A percentile compares a stretch with the other conserved stretches of the same genome.
Conservation (phyloP, 2,888 invertebrate species). For the Acleris literana region DNA sequence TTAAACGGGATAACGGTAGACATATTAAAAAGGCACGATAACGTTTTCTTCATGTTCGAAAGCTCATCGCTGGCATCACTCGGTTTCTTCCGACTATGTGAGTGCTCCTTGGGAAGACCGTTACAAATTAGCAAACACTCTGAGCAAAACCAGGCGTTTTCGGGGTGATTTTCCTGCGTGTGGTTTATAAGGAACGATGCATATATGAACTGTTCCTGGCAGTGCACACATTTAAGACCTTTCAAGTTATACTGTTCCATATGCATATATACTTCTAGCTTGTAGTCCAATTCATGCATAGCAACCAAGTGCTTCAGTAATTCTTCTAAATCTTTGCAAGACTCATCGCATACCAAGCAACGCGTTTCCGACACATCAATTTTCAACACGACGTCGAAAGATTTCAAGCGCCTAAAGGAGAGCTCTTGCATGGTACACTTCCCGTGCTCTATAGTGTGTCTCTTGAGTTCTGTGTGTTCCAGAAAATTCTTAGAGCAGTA, state of each 20-base stretch:
- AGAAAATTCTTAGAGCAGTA: conserved; percentile 29
- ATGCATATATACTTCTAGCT: conserved; percentile 10
- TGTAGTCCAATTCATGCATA: conserved; percentile 4
- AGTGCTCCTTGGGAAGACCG: not conserved
- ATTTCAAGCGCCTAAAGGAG: conserved; percentile 2
- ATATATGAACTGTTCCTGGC: conserved; percentile 17
- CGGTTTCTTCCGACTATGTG: not conserved
- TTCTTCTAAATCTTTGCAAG: conserved; percentile 1
- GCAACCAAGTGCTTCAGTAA: conserved; percentile 8
- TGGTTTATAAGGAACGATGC: conserved; percentile 14
- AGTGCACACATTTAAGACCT: conserved; percentile 8
- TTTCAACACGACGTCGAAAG: conserved; percentile 3
- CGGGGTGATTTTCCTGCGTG: conserved; percentile 14
- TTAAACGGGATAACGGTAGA: conserved; percentile 7
- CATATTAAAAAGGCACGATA: conserved; percentile 6
- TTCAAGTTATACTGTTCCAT: conserved; percentile 20
- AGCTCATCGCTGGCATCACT: not conserved
- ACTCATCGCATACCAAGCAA: conserved; percentile 1
- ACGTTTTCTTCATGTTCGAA: not conserved
- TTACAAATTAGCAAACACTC: conserved; percentile 3
- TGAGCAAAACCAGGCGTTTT: not conserved
- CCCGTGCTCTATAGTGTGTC: conserved; percentile 17
- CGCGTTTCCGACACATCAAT: conserved; percentile 15
- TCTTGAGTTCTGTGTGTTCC: conserved; percentile 22
- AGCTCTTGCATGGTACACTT: not conserved